Percentiles rank a stretch among this genome's conserved stretches.
phyloP scores from a whole-genome alignment of 2,888 invertebrate species.

The Salpingus planirostris region DNA sequence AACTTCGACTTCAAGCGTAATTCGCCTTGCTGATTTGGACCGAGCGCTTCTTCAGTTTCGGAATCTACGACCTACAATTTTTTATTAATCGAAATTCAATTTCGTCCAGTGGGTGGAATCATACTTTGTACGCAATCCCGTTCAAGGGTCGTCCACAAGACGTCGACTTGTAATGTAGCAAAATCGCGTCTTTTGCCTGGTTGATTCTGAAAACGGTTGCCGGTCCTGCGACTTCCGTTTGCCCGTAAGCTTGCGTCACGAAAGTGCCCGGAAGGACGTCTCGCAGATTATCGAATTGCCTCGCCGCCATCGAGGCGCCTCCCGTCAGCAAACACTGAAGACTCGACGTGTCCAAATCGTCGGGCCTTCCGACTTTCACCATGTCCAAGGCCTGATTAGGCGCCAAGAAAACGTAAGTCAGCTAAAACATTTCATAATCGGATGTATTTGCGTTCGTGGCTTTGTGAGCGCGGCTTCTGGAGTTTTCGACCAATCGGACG shows the following conservation, averaged over 20 bases:
- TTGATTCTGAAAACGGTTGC: neutral
- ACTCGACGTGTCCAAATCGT: neutral
- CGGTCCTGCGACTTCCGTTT: constrained; percentile 1
- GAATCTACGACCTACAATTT: too few relatives aligned
- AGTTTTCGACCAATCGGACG: too few relatives aligned
- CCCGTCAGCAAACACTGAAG: neutral
- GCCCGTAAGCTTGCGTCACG: neutral
- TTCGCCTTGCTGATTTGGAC: neutral
- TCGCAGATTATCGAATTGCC: neutral
- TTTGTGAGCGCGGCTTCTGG: too few relatives aligned
- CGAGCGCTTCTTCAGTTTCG: neutral
- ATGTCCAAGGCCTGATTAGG: neutral
- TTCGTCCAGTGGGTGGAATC: too few relatives aligned
- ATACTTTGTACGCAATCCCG: constrained; percentile 1
- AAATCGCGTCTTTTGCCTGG: neutral
- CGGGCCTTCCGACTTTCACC: neutral
- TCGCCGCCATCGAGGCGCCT: neutral
- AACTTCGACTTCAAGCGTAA: neutral
- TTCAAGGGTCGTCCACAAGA: neutral
- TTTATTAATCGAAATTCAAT: too few relatives aligned
- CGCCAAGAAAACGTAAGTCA: neutral
- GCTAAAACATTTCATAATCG: too few relatives aligned
- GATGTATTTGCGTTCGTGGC: too few relatives aligned
- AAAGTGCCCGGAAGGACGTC: constrained; percentile 1
- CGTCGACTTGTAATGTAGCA: neutral